A percentile compares a stretch with the other conserved stretches of the same genome.
phyloP scores from a whole-genome alignment of 1,140 invertebrate species.

The Ladona fulva region DNA sequence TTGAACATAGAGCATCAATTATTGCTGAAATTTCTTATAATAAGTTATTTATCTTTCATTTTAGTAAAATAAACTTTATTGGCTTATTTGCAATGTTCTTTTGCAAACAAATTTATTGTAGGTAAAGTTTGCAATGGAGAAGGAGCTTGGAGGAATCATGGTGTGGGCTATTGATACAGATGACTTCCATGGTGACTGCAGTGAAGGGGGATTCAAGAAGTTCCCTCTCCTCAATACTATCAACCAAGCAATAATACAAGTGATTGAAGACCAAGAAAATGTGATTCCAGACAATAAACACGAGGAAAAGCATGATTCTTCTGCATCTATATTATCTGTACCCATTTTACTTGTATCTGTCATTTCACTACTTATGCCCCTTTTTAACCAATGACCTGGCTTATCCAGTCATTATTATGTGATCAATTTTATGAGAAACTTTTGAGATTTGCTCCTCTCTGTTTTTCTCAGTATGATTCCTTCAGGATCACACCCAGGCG shows the following conservation, averaged over 20 bases:
- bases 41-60: too few relatives aligned
- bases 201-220: background rate
- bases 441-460: too few relatives aligned
- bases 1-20: too few relatives aligned
- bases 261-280: background rate
- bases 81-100: background rate
- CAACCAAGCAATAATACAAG: background rate
- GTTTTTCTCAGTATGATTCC: too few relatives aligned
- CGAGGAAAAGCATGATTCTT: background rate
- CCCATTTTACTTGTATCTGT: too few relatives aligned
- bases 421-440: too few relatives aligned
- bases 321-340: background rate
- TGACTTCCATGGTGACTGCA: slow-evolving; percentile 46
- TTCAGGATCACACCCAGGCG: too few relatives aligned
- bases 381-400: too few relatives aligned
- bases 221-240: background rate
- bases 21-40: too few relatives aligned
- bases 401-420: too few relatives aligned
- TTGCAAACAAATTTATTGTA: slow-evolving; percentile 23
- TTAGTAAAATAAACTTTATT: background rate
- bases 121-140: slow-evolving; percentile 37
- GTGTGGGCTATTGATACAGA: slow-evolving; percentile 58
- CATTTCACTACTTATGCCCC: too few relatives aligned
- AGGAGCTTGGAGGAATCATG: slow-evolving; percentile 66
- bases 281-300: background rate